Evolutionary conservation across 2,113 vertebrate genomes (phyloP).

Genomic region (human): GRCh38 chr6:88563001-88563500

Average conservation of each 20-base stretch:
- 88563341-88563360: neutral
- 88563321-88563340: neutral
- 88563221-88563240: neutral
- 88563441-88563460: fast-evolving
- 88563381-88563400: neutral
- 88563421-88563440: neutral
- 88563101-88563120: neutral
- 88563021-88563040: constrained; percentile 60
- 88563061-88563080: neutral
- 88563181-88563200: neutral
- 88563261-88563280: constrained; percentile 24
- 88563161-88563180: neutral
- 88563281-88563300: constrained; percentile 53
- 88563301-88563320: constrained; percentile 42
- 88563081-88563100: neutral
- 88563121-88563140: fast-evolving
- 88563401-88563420: neutral
- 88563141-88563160: neutral
- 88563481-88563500: neutral
- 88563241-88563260: constrained; percentile 17
- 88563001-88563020: constrained; percentile 60
- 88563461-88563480: neutral
- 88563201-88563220: constrained; percentile 1
- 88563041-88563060: constrained; percentile 1
- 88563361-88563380: constrained; percentile 17